A percentile compares a stretch with the other conserved stretches of the same genome.
Evolutionary conservation across 2,888 invertebrate species (phyloP).

Genomic region (Ashinkailepas kermadecensis): DNA sequence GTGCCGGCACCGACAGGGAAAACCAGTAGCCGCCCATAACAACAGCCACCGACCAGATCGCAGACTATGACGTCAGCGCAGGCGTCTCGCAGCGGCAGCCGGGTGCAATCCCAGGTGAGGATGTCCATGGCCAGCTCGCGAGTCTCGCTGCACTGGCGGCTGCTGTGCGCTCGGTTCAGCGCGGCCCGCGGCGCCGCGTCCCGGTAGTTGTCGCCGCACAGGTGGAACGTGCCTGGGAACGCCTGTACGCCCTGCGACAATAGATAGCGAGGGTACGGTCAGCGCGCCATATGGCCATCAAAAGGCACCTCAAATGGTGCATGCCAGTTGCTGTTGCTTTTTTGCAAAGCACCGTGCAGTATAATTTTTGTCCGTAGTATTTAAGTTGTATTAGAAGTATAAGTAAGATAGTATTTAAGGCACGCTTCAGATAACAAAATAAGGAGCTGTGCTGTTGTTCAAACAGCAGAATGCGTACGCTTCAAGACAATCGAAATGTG

Average conservation of each 20-base stretch:
- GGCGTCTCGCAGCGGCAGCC: slow-evolving; percentile 47
- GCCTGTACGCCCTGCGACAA: slow-evolving; percentile 42
- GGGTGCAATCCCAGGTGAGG: slow-evolving; percentile 47
- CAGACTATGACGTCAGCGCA: slow-evolving; percentile 51
- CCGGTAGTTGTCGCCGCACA: slow-evolving; percentile 46
- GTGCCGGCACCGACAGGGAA: not conserved
- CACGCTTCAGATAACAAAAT: too few relatives aligned
- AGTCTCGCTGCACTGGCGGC: not conserved
- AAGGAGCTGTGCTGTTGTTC: too few relatives aligned
- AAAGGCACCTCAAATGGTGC: too few relatives aligned
- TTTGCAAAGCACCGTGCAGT: too few relatives aligned
- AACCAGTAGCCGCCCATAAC: not conserved
- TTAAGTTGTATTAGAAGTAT: too few relatives aligned
- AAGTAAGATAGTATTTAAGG: too few relatives aligned
- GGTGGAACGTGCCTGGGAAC: slow-evolving; percentile 42
- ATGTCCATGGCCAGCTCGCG: slow-evolving; percentile 40
- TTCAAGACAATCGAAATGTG: too few relatives aligned
- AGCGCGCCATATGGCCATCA: too few relatives aligned
- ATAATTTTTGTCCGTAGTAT: too few relatives aligned
- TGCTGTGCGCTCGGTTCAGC: not conserved
- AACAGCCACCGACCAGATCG: slow-evolving; percentile 44
- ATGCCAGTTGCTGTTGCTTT: too few relatives aligned
- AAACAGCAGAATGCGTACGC: too few relatives aligned
- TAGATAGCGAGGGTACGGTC: too few relatives aligned
- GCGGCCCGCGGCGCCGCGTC: not conserved